A percentile compares a stretch with the other conserved stretches of the same genome.
Evolutionary conservation across 1,140 invertebrate genomes (phyloP).

Genomic region (Pogonomyrmex barbatus): DNA sequence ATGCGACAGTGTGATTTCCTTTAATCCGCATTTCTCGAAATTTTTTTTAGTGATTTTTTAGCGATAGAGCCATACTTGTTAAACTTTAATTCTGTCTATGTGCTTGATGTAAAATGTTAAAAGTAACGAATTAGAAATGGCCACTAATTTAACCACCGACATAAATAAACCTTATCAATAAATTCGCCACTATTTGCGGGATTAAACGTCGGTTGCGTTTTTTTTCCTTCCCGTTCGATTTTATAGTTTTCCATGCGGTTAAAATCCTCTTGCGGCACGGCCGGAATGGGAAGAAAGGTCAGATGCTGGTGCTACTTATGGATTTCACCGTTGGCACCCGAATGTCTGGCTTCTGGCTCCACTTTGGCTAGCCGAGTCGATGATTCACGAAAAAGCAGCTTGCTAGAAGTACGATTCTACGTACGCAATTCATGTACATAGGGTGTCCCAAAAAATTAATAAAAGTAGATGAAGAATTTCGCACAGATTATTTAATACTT

Average conservation of each 20-base stretch:
- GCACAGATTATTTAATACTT: background rate
- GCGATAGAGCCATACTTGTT: no score
- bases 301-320: constrained; percentile 9
- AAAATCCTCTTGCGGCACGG: background rate
- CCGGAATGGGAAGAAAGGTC: constrained; percentile 4
- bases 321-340: constrained; percentile 57
- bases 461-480: background rate
- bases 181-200: background rate
- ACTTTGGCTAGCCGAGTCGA: constrained; percentile 48
- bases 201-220: background rate
- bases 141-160: background rate
- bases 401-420: background rate
- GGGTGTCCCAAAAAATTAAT: background rate
- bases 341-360: constrained; percentile 60
- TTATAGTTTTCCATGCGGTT: background rate
- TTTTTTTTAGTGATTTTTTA: background rate
- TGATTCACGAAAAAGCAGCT: constrained; percentile 54
- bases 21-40: background rate
- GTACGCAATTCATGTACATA: background rate
- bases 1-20: background rate
- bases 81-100: background rate
- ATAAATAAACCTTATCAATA: background rate
- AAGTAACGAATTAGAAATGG: background rate
- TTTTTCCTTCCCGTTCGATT: background rate
- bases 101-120: background rate